Percentiles rank a stretch among this genome's conserved stretches.
phyloP scores from a whole-genome alignment of 1,140 invertebrate species.

The Euglossa dilemma region DNA sequence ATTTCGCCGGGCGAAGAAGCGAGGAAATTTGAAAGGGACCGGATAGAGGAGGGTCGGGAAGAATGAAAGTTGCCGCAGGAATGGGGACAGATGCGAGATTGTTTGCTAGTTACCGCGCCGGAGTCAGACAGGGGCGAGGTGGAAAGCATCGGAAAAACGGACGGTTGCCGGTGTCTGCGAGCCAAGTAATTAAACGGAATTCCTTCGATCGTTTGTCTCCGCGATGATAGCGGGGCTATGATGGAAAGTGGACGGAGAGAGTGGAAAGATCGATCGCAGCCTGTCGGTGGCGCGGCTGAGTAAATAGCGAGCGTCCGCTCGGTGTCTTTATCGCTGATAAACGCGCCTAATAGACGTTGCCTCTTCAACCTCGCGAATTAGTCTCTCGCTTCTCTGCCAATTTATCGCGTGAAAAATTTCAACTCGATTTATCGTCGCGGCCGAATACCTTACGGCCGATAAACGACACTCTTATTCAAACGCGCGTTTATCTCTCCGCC shows the following conservation, averaged over 20 bases:
- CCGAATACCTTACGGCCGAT: not conserved
- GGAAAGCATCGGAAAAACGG: slow-evolving; percentile 31
- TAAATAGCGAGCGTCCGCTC: not conserved
- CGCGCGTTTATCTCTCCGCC: not conserved
- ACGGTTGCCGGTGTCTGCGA: not conserved
- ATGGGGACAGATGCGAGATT: slow-evolving; percentile 34
- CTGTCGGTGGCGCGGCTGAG: not conserved
- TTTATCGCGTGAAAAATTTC: not conserved
- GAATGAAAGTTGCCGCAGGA: not conserved
- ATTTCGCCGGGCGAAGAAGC: too few relatives aligned
- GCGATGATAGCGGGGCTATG: slow-evolving; percentile 27
- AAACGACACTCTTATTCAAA: not conserved
- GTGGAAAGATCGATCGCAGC: slow-evolving; percentile 1
- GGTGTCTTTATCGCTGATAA: not conserved
- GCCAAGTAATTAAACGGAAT: slow-evolving; percentile 59
- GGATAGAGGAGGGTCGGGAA: not conserved
- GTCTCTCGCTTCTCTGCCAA: not conserved
- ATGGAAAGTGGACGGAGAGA: not conserved
- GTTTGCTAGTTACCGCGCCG: slow-evolving; percentile 35
- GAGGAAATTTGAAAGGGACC: too few relatives aligned
- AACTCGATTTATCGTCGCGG: not conserved
- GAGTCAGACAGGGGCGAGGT: not conserved
- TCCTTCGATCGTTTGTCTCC: slow-evolving; percentile 57
- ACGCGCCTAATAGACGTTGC: not conserved
- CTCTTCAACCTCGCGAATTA: not conserved